Evolutionary conservation across 1,140 invertebrate species (phyloP).

Genomic region (Conopomorpha cramerella): DNA sequence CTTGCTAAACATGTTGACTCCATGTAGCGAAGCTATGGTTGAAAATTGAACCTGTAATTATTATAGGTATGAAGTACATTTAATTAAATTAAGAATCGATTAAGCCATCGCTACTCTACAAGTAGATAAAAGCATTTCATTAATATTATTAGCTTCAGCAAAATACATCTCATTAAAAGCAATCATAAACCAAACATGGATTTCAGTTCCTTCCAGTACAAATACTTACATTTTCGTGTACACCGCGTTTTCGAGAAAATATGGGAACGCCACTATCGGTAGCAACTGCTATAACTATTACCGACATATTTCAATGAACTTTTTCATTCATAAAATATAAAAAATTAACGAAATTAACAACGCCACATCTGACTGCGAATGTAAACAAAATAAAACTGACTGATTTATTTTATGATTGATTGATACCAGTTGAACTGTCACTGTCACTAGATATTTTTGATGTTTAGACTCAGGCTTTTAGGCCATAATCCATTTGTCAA

Average conservation of each 20-base stretch:
- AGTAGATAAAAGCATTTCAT: slow-evolving; percentile 1
- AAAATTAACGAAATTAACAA: no score
- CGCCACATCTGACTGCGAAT: no score
- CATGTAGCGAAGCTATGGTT: slow-evolving; percentile 71
- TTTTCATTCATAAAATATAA: no score
- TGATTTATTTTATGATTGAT: no score
- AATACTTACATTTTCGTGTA: slow-evolving; percentile 64
- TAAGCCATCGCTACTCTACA: not conserved
- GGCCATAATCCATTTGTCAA: no score
- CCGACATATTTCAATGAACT: slow-evolving; percentile 59
- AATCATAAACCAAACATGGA: no score
- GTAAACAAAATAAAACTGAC: no score
- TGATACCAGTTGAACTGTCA: no score
- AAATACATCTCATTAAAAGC: slow-evolving; percentile 6
- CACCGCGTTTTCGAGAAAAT: slow-evolving; percentile 71
- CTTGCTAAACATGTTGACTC: slow-evolving; percentile 73
- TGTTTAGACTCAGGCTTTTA: no score
- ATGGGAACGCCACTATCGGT: slow-evolving; percentile 73
- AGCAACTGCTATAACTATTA: slow-evolving; percentile 70
- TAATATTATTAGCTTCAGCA: slow-evolving; percentile 1
- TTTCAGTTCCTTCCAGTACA: no score
- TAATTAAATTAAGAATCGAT: not conserved
- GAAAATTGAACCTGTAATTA: slow-evolving; percentile 71
- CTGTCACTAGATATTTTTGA: no score
- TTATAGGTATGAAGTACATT: not conserved